phyloP scores from a whole-genome alignment of 2,888 invertebrate genomes.

The Drosophila dives region DNA sequence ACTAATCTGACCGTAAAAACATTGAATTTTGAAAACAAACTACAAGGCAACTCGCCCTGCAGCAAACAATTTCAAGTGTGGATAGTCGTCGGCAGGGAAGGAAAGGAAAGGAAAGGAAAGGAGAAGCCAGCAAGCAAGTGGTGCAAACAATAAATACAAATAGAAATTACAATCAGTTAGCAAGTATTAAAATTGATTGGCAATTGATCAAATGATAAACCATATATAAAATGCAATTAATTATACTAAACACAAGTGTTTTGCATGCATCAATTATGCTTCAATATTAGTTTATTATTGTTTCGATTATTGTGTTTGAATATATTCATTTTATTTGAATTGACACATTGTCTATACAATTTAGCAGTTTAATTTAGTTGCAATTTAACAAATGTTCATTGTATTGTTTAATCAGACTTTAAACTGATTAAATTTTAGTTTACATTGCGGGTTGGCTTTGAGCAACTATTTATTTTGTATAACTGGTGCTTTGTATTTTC shows the following conservation, averaged over 20 bases:
- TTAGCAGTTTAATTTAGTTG: not conserved
- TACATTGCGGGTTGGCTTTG: not conserved
- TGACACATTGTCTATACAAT: conserved; percentile 1
- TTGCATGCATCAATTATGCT: conserved; percentile 2
- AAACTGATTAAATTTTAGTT: conserved; percentile 20
- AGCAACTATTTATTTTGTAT: not conserved
- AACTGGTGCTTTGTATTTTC: not conserved
- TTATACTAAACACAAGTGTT: conserved; percentile 1
- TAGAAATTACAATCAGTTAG: conserved; percentile 1
- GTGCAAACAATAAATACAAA: conserved; percentile 23
- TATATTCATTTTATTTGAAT: not conserved
- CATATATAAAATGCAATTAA: conserved; percentile 13
- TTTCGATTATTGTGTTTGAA: conserved; percentile 12
- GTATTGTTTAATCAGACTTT: not conserved
- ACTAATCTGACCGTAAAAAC: conserved; percentile 51
- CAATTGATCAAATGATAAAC: conserved; percentile 8
- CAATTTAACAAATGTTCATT: not conserved
- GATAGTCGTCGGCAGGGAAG: not conserved
- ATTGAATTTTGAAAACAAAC: conserved; percentile 35
- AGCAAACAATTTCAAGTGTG: not conserved
- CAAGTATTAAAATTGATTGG: conserved; percentile 3
- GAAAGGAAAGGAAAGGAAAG: not conserved
- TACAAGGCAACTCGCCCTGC: conserved; percentile 7
- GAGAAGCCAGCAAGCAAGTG: not conserved
- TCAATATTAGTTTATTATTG: conserved; percentile 14